phyloP scores from a whole-genome alignment of 64 coral and sea anemone genomes.

The Astreopora myriophthalma region DNA sequence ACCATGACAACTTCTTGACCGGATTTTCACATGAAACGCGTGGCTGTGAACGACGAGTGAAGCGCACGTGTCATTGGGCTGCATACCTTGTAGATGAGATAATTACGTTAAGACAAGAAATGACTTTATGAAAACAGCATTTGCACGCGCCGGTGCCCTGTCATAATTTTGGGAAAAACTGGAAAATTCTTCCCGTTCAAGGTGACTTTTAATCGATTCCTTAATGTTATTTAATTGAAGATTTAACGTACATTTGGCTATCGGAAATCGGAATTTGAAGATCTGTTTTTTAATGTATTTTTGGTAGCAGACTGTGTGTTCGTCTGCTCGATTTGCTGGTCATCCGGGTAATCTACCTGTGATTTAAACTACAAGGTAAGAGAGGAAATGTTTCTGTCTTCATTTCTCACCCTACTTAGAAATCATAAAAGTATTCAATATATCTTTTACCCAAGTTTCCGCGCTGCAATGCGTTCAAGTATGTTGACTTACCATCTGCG shows the following conservation, averaged over 20 bases:
- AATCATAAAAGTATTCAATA: too few species aligned
- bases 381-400: neutral
- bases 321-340: conserved; percentile 25
- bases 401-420: neutral
- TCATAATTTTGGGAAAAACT: conserved; percentile 29
- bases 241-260: neutral
- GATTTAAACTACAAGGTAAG: conserved; percentile 19
- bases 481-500: too few species aligned
- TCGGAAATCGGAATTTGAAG: neutral
- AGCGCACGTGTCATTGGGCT: neutral
- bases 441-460: too few species aligned
- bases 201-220: neutral
- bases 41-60: neutral
- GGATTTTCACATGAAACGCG: neutral
- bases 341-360: conserved; percentile 13
- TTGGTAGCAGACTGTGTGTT: neutral
- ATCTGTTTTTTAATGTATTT: neutral
- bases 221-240: neutral
- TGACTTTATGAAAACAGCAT: conserved; percentile 60
- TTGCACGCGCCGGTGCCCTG: conserved; percentile 10
- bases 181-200: neutral
- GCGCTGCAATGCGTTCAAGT: too few species aligned
- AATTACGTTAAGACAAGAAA: neutral
- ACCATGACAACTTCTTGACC: neutral
- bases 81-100: conserved; percentile 41